A percentile compares a stretch with the other conserved stretches of the same genome.
phyloP scores from a whole-genome alignment of 1,140 invertebrate species.

The Sycophaga agraensis region DNA sequence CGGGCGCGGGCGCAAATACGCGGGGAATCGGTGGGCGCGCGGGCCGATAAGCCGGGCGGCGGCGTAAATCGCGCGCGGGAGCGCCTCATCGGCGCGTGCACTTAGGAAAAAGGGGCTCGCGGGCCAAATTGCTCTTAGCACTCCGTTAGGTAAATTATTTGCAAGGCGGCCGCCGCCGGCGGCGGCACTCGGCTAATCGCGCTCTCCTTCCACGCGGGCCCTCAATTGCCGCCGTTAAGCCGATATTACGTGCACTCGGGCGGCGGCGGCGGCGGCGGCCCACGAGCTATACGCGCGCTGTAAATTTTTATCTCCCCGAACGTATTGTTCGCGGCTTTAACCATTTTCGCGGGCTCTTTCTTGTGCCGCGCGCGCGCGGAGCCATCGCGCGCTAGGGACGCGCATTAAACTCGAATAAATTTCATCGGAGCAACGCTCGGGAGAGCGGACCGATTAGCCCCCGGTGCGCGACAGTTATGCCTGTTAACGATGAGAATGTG shows the following conservation, averaged over 20 bases:
- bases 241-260: neutral
- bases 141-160: constrained; percentile 30
- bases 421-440: neutral
- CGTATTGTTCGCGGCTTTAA: neutral
- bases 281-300: neutral
- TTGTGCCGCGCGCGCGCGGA: neutral
- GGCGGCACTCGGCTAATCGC: constrained; percentile 9
- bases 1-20: neutral
- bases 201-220: too few relatives aligned
- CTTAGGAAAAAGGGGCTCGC: constrained; percentile 11
- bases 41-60: constrained; percentile 10
- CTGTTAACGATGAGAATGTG: too few relatives aligned
- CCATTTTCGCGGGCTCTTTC: neutral
- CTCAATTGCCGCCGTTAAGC: constrained; percentile 10
- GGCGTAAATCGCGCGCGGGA: constrained; percentile 20
- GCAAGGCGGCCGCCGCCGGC: neutral
- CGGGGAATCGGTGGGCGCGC: too few relatives aligned
- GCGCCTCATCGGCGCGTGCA: neutral
- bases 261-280: too few relatives aligned
- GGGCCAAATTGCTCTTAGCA: constrained; percentile 20
- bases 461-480: too few relatives aligned
- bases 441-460: too few relatives aligned
- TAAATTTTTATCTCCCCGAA: constrained; percentile 14
- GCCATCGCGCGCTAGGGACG: too few relatives aligned
- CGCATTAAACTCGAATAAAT: constrained; percentile 10